Evolutionary conservation across 1,140 invertebrate genomes (phyloP).

Genomic region (Pseudomyrmex dendroicus): DNA sequence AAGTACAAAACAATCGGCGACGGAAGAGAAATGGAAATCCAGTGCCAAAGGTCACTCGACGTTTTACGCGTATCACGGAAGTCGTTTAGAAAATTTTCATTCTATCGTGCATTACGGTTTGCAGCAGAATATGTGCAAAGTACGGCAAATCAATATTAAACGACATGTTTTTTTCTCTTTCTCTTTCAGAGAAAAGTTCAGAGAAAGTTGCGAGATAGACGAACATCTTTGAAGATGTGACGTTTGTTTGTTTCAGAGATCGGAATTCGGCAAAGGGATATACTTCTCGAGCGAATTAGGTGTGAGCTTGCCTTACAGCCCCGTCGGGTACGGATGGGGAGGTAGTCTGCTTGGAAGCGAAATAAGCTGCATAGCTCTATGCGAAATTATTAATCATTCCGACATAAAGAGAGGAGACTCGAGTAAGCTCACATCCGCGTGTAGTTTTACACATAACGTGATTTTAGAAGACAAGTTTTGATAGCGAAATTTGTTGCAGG

Average conservation of each 20-base stretch:
- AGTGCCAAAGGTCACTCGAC: conserved; percentile 85
- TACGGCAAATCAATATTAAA: conserved; percentile 74
- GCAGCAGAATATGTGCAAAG: conserved; percentile 91
- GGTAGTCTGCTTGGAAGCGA: conserved; percentile 90
- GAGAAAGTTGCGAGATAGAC: background rate
- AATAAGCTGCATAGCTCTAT: conserved; percentile 91
- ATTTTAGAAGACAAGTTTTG: conserved; percentile 19
- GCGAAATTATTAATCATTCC: conserved; percentile 91
- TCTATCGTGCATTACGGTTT: conserved; percentile 92
- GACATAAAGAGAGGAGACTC: conserved; percentile 83
- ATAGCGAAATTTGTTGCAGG: conserved; percentile 72
- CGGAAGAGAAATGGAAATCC: conserved; percentile 87
- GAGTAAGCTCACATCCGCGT: conserved; percentile 66
- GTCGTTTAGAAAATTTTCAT: conserved; percentile 92
- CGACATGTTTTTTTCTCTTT: conserved; percentile 32
- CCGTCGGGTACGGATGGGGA: conserved; percentile 90
- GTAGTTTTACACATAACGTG: background rate
- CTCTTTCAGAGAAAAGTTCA: background rate
- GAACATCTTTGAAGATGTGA: background rate
- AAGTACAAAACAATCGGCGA: conserved; percentile 84
- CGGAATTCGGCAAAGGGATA: conserved; percentile 90
- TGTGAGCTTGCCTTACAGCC: conserved; percentile 89
- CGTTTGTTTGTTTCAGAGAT: conserved; percentile 84
- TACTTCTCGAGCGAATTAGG: conserved; percentile 91
- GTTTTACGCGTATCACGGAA: conserved; percentile 92